Base-by-base conservation (phyloP, 2,113 vertebrate genomes). In the Apteryx owenii region DNA sequence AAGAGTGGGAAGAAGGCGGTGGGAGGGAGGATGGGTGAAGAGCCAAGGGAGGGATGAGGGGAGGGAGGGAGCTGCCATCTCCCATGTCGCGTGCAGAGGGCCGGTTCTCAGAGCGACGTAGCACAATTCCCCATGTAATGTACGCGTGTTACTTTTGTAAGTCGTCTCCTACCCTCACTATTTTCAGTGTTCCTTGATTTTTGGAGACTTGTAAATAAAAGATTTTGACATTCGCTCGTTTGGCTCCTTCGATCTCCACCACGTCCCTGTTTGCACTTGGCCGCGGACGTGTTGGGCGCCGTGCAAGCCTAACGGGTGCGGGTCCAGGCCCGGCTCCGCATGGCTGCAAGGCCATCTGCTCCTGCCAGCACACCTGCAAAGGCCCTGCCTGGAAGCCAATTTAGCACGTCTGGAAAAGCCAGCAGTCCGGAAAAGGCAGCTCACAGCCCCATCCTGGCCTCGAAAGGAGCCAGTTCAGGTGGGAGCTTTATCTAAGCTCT, bases 141-240 rank as follows among this genome's bases (percentile, higher is more conserved):
- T 89, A 64, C 5, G 9, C 2, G n/a, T 84, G 73, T 61, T 79
- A 84, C 87, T 96, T 96, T 94, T 91, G 90, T 97, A 94, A 90
- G 86, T 85, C 1, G 48, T 94, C 96, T 96, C 97, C 95, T 89
- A 19, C 48, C 89, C 85, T 73, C 91, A 80, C 91, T 96, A 56
- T 95, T 97, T 97, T 93, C 91, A 81, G 69, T 90, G 89, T 93
- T 80, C 66, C 86, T 88, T 92, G 93, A 62, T 94, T 97, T 97
- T 95, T 93, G 92, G 95, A 97, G 95, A 96, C 89, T 96, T 98
- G 96, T 98, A 98, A 97, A 98, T 98, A 98, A 97, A 95, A 53
- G 75, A 73, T 97, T 97, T 97, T 96, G 96, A 97, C 96, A 97
- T 96, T 98, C 44, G 1, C 85, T 86, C 1, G 4, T 80, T 70